These are phyloP conservation scores for Kryptolebias ocellatus DNA, from an alignment of 2,797 vertebrate species.

Conservation along the genomic window DNA sequence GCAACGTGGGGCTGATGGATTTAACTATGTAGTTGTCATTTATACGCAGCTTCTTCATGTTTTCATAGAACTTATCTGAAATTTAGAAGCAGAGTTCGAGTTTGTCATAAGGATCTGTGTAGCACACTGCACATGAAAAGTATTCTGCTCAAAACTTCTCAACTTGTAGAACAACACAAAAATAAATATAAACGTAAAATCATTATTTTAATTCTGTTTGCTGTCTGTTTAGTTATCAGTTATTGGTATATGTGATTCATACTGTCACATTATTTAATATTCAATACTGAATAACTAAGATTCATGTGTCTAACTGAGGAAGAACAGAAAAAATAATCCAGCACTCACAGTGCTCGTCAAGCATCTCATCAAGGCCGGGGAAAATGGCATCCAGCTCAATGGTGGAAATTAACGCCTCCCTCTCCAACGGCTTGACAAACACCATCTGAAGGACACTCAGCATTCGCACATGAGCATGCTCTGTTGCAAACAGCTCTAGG, in stretches of 20 bases:
- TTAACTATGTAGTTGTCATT: conserved; percentile 85
- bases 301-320: not conserved
- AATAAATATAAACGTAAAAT: too few relatives aligned
- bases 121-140: not conserved
- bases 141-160: too few relatives aligned
- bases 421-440: conserved; percentile 87
- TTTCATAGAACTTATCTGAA: conserved; percentile 86
- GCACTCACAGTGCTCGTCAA: conserved; percentile 90
- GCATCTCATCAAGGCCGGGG: conserved; percentile 90
- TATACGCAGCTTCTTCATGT: conserved; percentile 86
- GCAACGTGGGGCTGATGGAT: conserved; percentile 84
- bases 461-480: conserved; percentile 92
- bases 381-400: conserved; percentile 86
- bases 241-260: not conserved
- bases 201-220: too few relatives aligned
- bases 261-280: not conserved
- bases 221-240: too few relatives aligned
- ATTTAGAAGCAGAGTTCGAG: conserved; percentile 24
- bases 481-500: conserved; percentile 90
- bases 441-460: conserved; percentile 89
- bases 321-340: not conserved
- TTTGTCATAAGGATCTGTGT: not conserved
- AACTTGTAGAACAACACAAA: too few relatives aligned
- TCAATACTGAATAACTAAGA: not conserved
- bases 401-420: conserved; percentile 73